phyloP scores from a whole-genome alignment of 92 coral and sea anemone species.

The Siderastrea siderea region DNA sequence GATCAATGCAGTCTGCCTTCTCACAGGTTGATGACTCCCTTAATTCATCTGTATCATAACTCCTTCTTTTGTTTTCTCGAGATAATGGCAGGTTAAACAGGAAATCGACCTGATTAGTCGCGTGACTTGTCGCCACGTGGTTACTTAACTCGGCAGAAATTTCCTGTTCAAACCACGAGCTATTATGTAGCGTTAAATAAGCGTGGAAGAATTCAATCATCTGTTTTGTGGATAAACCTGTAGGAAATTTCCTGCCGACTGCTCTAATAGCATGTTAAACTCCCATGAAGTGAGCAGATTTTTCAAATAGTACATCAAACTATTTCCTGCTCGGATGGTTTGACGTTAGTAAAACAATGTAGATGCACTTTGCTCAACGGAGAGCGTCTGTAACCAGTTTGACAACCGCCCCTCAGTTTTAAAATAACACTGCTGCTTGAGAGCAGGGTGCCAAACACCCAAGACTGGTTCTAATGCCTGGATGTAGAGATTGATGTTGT shows the following conservation, averaged over 20 bases:
- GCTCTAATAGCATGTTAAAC: neutral
- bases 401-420: too few relatives aligned
- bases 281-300: neutral
- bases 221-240: neutral
- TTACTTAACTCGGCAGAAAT: neutral
- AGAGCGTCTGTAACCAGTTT: too few relatives aligned
- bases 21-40: neutral
- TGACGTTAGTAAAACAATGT: neutral
- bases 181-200: neutral
- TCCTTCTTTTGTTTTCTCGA: neutral
- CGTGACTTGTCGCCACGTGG: slow-evolving; percentile 43
- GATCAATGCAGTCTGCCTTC: too few relatives aligned
- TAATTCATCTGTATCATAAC: neutral
- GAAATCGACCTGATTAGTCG: neutral
- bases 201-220: slow-evolving; percentile 17
- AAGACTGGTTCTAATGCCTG: too few relatives aligned
- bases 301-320: neutral
- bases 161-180: slow-evolving; percentile 26
- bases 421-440: neutral
- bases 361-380: neutral
- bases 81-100: neutral
- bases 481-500: too few relatives aligned
- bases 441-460: too few relatives aligned
- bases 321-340: slow-evolving; percentile 14
- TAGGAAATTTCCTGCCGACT: neutral